A percentile compares a stretch with the other conserved stretches of the same genome.
Evolutionary conservation across 2,113 vertebrate species (phyloP).

Genomic region (Mesocricetus auratus): DNA sequence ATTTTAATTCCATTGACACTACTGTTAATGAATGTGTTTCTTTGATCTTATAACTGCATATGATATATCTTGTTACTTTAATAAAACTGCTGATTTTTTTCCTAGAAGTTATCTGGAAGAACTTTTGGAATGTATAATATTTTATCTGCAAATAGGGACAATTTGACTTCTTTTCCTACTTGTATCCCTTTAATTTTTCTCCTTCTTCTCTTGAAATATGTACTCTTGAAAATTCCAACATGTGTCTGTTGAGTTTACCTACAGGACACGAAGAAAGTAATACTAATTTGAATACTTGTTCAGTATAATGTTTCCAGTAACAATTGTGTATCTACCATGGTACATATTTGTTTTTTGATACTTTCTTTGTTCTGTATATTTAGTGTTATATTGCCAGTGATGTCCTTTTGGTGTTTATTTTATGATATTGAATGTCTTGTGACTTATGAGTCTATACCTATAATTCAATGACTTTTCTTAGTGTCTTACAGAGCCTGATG

Average conservation of each 20-base stretch:
- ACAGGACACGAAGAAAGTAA: background rate
- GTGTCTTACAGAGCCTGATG: background rate
- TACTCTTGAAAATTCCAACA: background rate
- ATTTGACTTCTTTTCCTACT: too few species aligned
- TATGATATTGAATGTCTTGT: background rate
- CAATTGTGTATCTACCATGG: background rate
- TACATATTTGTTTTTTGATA: background rate
- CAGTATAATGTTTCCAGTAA: background rate
- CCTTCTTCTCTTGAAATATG: background rate
- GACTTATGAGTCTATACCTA: too few species aligned
- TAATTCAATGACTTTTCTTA: background rate
- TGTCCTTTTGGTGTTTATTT: background rate
- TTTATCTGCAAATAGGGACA: too few species aligned
- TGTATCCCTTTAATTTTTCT: too few species aligned
- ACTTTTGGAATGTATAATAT: too few species aligned
- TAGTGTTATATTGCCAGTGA: background rate
- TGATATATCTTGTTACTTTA: too few species aligned
- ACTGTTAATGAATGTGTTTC: too few species aligned
- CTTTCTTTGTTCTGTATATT: background rate
- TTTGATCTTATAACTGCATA: too few species aligned
- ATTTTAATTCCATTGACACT: too few species aligned
- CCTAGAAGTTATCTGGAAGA: too few species aligned
- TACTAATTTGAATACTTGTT: background rate
- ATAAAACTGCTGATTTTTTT: too few species aligned
- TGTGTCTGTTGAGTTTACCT: background rate